Evolutionary conservation across 2,888 invertebrate genomes (phyloP), one percentile per base, ranked within the genome.

Genomic region (Unio pictorum): DNA sequence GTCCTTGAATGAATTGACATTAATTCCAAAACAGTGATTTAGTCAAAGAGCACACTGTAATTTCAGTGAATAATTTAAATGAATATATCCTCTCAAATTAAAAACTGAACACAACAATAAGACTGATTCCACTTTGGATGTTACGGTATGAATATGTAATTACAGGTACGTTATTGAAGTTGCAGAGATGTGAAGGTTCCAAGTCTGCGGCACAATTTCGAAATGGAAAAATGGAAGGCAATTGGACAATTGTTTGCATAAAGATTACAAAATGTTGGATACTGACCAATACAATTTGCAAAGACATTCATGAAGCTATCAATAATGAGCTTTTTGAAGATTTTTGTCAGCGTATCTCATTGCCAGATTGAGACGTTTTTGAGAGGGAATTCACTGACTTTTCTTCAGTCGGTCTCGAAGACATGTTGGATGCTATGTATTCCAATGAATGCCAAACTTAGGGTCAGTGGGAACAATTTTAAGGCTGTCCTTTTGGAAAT

Each of bases 401-500:
- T 18, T 20, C n/a, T 20, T 28, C 15, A 6, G 61, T 61, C 17
- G 61, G 17, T 20, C 20, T 26, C 18, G 61, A 5, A 3, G 61
- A 61, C 61, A 5, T 61, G 61, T 18, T 61, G 3, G 61, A 61
- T 18, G 20, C n/a, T 61, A 4, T 61, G 18, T 5, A 61, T 26
- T 4, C n/a, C 23, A 18, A 61, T 23, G 61, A 61, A n/a, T 61
- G 61, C 23, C 17, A 26, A 5, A 5, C 61, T 18, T 18, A 23
- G 4, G 5, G 23, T 28, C 26, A 61, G 26, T 28, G 8, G 7
- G 18, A 17, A 61, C 15, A 61, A 8, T 28, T 20, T 61, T 20
- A 61, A 61, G 28, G n/a, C 61, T 61, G 28, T 61, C 30, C 6
- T 26, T 26, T 15, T 61, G 28, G 61, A 61, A 61, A 61, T 34